Conservation (phyloP, 2,113 vertebrate genomes). For the Burhinus bistriatus region DNA sequence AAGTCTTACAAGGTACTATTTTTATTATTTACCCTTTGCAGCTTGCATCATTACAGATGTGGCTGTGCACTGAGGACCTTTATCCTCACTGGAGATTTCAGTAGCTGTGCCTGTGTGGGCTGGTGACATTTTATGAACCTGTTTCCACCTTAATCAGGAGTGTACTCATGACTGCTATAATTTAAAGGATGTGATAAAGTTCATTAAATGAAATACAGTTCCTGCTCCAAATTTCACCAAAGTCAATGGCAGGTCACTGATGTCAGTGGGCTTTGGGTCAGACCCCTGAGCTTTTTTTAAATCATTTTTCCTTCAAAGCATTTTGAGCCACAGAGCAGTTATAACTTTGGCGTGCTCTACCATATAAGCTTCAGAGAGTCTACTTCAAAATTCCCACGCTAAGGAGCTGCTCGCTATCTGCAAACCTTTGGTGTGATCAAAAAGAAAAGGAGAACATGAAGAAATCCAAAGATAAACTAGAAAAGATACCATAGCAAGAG, state of each 20-base stretch:
- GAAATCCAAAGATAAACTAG: neutral
- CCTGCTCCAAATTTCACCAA: neutral
- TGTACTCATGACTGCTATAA: neutral
- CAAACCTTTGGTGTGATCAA: neutral
- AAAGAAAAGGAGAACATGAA: neutral
- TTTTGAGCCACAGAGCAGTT: neutral
- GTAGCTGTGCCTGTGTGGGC: neutral
- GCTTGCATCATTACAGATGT: neutral
- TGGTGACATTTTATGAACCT: conserved; percentile 24
- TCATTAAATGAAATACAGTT: neutral
- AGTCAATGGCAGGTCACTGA: neutral
- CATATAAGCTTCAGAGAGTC: neutral
- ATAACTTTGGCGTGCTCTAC: neutral
- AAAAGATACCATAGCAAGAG: neutral
- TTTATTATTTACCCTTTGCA: neutral
- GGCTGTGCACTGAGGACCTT: neutral
- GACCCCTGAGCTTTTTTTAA: neutral
- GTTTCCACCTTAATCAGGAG: neutral
- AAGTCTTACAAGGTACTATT: neutral
- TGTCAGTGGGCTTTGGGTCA: neutral
- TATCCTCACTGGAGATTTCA: neutral
- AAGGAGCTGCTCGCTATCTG: neutral
- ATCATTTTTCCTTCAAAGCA: neutral
- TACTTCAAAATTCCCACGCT: neutral
- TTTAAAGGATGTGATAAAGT: neutral